Evolutionary conservation across 2,797 vertebrate genomes (phyloP).

Genomic region (Emys orbicularis): DNA sequence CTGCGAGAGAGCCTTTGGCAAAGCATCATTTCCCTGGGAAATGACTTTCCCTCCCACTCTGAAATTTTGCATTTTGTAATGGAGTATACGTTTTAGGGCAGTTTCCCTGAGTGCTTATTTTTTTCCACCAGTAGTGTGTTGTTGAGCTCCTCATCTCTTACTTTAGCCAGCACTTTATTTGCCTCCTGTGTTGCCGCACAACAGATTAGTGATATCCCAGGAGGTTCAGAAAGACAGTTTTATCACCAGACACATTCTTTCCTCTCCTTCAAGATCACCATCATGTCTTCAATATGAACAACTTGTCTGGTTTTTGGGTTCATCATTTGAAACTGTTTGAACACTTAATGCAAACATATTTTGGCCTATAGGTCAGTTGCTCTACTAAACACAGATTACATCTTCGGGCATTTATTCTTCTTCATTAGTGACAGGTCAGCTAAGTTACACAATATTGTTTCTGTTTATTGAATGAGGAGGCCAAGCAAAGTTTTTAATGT

Average conservation of each 20-base stretch:
- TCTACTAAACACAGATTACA: no score
- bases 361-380: not conserved
- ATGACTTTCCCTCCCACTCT: not conserved
- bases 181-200: no score
- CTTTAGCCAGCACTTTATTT: not conserved
- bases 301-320: not conserved
- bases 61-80: no score
- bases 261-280: not conserved
- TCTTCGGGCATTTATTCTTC: not conserved
- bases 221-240: not conserved
- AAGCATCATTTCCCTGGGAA: not conserved
- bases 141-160: not conserved
- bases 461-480: not conserved
- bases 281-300: not conserved
- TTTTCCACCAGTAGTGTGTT: not conserved
- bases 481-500: not conserved
- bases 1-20: not conserved
- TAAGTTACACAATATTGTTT: not conserved
- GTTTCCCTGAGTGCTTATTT: not conserved
- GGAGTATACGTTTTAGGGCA: not conserved
- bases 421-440: not conserved
- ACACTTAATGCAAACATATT: no score
- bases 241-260: not conserved
- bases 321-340: not conserved
- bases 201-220: not conserved